Evolutionary conservation across 2,113 vertebrate genomes (phyloP), one percentile per base, ranked within the genome.

Genomic region (Dipodomys ordii): DNA sequence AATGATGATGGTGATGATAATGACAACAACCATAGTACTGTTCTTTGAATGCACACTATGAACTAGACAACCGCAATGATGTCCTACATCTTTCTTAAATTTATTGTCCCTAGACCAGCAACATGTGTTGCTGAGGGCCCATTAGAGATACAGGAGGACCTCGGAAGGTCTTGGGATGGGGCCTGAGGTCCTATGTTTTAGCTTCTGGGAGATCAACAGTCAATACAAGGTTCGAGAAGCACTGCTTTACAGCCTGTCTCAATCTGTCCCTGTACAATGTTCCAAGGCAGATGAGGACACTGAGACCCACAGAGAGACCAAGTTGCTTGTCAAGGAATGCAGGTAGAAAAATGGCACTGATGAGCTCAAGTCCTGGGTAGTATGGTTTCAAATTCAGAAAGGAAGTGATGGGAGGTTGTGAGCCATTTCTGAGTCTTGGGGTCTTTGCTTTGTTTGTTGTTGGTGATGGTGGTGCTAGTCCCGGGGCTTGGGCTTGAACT

Each of bases 41-140:
- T 3, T 18, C 62, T 16, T 53, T 46, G 44, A 25, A 64, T 0
- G 0, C 25, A 68, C 23, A 3, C 30, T 30, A 7, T 2, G 57
- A 46, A 13, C 44, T 73, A 32, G 87, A 30, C 39, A 2, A 60
- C 76, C 64, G 60, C 49, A 23, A n/a, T 28, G n/a, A 57, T 27
- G 18, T 1, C 46, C 60, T 7, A 3, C 28, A 25, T 20, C 19
- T 88, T 65, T 11, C 30, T 25, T n/a, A 77, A 80, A 57, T 53
- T 0, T 18, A 53, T 19, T 49, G 13, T 9, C n/a, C 27, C 32
- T 7, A 4, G 11, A 12, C 25, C 20, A 62, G 53, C n/a, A n/a
- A 12, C 27, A 7, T 25, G 16, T 25, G 71, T 30, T 57, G 1
- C 22, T 12, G 69, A n/a, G 60, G 76, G 27, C 27, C 11, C 30